phyloP scores from a whole-genome alignment of 2,888 invertebrate species.

The Parthenolecanium corni region DNA sequence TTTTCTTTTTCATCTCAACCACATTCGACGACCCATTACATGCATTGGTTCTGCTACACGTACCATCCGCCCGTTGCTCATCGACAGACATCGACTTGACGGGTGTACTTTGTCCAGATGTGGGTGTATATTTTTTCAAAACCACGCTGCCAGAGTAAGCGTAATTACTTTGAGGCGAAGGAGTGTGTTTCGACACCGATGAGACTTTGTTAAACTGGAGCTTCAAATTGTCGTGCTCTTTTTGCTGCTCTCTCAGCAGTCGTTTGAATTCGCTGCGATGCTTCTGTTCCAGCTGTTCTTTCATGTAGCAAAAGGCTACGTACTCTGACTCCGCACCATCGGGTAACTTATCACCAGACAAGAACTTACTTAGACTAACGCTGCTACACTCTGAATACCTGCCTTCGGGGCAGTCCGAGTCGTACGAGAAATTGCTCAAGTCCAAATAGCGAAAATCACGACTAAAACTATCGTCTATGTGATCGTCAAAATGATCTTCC shows the following conservation, averaged over 20 bases:
- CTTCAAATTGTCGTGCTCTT: constrained; percentile 11
- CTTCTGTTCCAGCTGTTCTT: constrained; percentile 20
- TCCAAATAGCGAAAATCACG: constrained; percentile 8
- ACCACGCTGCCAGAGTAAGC: not conserved
- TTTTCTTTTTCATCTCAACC: not conserved
- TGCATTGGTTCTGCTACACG: no score
- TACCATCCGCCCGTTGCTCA: no score
- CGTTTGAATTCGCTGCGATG: constrained; percentile 7
- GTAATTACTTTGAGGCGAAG: not conserved
- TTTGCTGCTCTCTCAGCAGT: constrained; percentile 14
- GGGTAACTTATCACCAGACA: not conserved
- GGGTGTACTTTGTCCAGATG: no score
- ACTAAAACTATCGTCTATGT: constrained; percentile 15
- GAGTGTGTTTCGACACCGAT: not conserved
- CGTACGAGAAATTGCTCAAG: not conserved
- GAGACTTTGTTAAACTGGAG: constrained; percentile 6
- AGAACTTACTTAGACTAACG: constrained; percentile 20
- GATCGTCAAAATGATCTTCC: not conserved
- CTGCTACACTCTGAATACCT: constrained; percentile 14
- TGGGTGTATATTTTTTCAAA: not conserved
- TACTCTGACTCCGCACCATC: not conserved
- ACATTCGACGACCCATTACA: no score
- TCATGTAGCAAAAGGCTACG: not conserved
- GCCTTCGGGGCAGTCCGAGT: not conserved
- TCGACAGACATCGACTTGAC: no score